Evolutionary conservation across 2,113 vertebrate genomes (phyloP).

Genomic region (Erpornis zantholeuca): DNA sequence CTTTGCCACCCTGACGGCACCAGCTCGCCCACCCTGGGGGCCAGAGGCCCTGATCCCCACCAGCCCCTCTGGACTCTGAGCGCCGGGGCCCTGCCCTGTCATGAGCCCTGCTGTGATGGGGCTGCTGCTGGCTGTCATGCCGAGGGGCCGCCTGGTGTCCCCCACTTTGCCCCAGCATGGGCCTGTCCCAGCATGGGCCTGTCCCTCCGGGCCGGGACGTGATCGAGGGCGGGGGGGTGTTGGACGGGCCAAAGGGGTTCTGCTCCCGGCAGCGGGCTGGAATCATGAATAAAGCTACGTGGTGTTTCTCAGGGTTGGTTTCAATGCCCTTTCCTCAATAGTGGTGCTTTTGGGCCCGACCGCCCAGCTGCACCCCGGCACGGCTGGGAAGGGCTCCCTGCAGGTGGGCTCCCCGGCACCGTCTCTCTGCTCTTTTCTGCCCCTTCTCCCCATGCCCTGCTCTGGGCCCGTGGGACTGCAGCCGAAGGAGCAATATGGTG

Average conservation of each 20-base stretch:
- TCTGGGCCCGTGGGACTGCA: background rate
- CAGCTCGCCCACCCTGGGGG: rapidly evolving
- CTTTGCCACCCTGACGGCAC: background rate
- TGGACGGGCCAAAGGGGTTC: too few species aligned
- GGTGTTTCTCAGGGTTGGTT: background rate
- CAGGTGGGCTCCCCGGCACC: background rate
- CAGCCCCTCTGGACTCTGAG: background rate
- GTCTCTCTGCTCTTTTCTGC: too few species aligned
- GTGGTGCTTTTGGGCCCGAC: background rate
- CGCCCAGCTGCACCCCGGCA: rapidly evolving
- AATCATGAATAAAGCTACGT: rapidly evolving
- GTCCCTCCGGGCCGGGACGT: rapidly evolving
- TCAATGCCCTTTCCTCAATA: background rate
- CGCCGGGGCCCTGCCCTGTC: background rate
- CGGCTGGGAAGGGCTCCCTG: background rate
- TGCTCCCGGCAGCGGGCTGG: rapidly evolving
- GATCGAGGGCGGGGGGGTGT: rapidly evolving
- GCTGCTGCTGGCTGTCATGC: background rate
- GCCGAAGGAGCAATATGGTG: rapidly evolving
- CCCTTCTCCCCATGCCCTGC: background rate
- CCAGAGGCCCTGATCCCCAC: background rate
- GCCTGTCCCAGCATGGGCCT: too few species aligned
- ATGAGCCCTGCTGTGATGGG: rapidly evolving
- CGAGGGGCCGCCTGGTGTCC: rapidly evolving
- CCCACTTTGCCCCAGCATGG: rapidly evolving